Evolutionary conservation across 2,888 invertebrate genomes (phyloP), one percentile per base, ranked within the genome.

Genomic region (Scaptomyza caliginosa): DNA sequence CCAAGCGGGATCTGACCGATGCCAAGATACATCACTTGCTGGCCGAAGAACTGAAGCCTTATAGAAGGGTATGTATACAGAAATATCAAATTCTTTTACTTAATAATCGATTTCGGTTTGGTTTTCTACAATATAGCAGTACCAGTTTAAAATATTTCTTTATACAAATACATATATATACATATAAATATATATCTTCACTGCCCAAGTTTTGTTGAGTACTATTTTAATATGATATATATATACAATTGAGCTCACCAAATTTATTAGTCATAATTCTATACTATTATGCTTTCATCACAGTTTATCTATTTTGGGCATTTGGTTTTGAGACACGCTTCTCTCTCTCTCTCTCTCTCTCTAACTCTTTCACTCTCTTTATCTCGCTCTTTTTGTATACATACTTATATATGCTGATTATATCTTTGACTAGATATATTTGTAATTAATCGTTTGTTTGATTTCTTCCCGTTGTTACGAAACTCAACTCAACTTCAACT

Each of bases 21-120:
- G 97, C 97, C n/a, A 96, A 95, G 91, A 97, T 98, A 77, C 98
- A 98, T 91, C 98, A 98, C 91, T 93, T 98, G 40, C 93, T 98
- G 38, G 96, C 96, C 3, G 97, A 97, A 91, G 97, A 97, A 91
- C 92, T 97, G 38, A 96, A 97, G 91, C 97, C 98, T 7, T 95
- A 96, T 88, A 93, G 96, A 93, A 93, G 96, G 92, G 96, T 96
- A 93, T 93, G 94, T 91, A 72, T 70, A 8, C 17, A 11, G 5
- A 5, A 19, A 17, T 7, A 4, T 8, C 2, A 1, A n/a, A 17
- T 17, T 13, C 3, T n/a, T n/a, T 13, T n/a, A 30, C 56, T 59
- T 48, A 67, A 59, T 76, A 77, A 77, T 77, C 36, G 60, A 58
- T 43, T 64, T 74, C 60, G 66, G 65, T 75, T 79, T 76, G 65